Evolutionary conservation across 2,797 vertebrate genomes (phyloP), one percentile per base, ranked within the genome.

Genomic region (Malurus splendens): DNA sequence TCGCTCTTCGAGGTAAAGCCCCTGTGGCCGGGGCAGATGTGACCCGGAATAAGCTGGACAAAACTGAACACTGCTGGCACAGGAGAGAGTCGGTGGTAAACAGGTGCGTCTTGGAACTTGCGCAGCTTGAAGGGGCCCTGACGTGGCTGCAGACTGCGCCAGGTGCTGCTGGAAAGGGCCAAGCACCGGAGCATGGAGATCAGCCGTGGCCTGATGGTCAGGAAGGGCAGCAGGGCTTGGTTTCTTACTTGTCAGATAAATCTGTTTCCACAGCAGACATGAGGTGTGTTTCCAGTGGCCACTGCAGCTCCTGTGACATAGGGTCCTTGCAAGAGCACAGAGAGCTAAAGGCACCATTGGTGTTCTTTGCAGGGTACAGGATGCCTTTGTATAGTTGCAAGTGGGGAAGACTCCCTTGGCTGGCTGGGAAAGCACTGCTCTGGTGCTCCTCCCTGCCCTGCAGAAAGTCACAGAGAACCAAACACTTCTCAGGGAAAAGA

Each of bases 201-300:
- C 4, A 5, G 44, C 47, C 2, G 0, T 0, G 16, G 33, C n/a
- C 47, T 10, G 12, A 1, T 5, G 42, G 14, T 11, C 27, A 1
- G 10, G 25, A 38, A 8, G 0, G 15, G n/a, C 30, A 15, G 28
- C 1, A 18, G n/a, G n/a, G 32, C 36, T 41, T 17, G 6, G 2
- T 18, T 9, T 41, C 1, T 30, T 36, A 24, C 25, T 55, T 73
- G 5, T 28, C 50, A 38, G 15, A 30, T 41, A 14, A n/a, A 22
- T 48, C 24, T 39, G 17, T 42, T 19, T 18, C 10, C 15, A 3
- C 14, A 30, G 32, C 51, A 56, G 32, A 5, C 9, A 36, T 22
- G 6, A 39, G 2, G 14, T 1, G 3, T 30, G 20, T 41, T 25
- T 15, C 18, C 0, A 0, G 2, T 7, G 15, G 33, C 18, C 6